These are phyloP conservation scores for Pristionchus arcanus DNA, from an alignment of 2,888 invertebrate genomes.

Conservation along the genomic window DNA sequence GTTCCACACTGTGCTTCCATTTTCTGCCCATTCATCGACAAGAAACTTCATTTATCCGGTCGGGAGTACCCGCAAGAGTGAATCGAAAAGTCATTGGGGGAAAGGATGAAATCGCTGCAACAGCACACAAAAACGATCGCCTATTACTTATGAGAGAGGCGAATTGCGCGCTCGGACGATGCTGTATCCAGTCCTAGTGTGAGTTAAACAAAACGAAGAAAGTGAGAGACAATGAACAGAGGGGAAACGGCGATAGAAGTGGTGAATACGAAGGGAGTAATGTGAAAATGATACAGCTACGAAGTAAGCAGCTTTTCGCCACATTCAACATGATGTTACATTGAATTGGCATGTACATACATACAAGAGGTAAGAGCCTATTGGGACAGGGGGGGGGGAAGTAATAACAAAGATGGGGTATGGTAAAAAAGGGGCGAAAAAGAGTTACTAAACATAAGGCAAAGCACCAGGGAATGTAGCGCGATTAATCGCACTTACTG, in stretches of 20 bases:
- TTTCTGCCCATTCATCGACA: not conserved
- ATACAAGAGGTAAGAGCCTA: not conserved
- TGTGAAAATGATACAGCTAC: constrained; percentile 12
- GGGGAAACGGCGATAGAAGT: not conserved
- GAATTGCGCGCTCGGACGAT: not conserved
- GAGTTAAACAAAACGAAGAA: not conserved
- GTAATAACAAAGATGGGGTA: not conserved
- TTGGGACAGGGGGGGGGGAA: not conserved
- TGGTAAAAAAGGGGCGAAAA: not conserved
- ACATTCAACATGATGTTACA: not conserved
- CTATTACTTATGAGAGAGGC: not conserved
- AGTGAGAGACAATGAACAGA: not conserved
- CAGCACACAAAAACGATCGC: not conserved
- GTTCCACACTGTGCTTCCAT: not conserved
- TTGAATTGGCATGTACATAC: constrained; percentile 15
- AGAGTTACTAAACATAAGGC: not conserved
- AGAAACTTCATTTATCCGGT: constrained; percentile 39
- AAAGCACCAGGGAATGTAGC: constrained; percentile 1
- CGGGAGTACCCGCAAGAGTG: constrained; percentile 18
- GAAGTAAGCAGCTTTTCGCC: not conserved
- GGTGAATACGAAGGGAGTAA: no score
- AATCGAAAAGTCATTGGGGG: not conserved
- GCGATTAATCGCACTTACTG: constrained; percentile 5
- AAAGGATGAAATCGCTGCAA: not conserved
- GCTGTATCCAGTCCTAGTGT: not conserved